Percentiles rank a stretch among this genome's conserved stretches.
Conservation (phyloP, 2,888 invertebrate genomes). For the Cheiracanthium punctorium region DNA sequence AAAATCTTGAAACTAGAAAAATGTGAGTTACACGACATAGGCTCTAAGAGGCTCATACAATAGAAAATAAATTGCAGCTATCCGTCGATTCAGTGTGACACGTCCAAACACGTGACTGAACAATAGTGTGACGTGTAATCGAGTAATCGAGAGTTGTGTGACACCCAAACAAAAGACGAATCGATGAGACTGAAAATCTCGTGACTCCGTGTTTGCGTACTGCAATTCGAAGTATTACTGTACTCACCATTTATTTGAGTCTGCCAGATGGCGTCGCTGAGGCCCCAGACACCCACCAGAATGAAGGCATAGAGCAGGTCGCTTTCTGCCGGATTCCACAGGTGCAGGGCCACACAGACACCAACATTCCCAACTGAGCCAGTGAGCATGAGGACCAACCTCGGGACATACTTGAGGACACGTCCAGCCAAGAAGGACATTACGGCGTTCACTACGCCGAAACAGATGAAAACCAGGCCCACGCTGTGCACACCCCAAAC, state of each 20-base stretch:
- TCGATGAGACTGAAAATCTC: no score
- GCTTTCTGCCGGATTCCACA: constrained; percentile 90
- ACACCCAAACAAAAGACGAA: no score
- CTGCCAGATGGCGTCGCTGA: constrained; percentile 98
- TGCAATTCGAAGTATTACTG: no score
- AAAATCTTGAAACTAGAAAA: no score
- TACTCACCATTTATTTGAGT: constrained; percentile 95
- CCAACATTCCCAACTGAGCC: constrained; percentile 86
- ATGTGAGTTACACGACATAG: no score
- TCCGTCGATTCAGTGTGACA: no score
- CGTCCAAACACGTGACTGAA: no score
- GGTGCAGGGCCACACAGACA: constrained; percentile 86
- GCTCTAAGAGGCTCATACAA: no score
- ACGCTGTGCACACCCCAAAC: constrained; percentile 91
- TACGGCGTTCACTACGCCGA: constrained; percentile 93
- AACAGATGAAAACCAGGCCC: constrained; percentile 98
- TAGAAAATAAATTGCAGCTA: no score
- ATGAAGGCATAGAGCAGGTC: constrained; percentile 88
- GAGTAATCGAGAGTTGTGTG: no score
- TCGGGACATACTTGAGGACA: not conserved
- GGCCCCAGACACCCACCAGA: constrained; percentile 94
- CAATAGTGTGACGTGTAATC: no score
- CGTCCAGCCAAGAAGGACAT: constrained; percentile 87
- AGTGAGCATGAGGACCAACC: constrained; percentile 85
- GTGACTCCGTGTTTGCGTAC: no score